phyloP scores from a whole-genome alignment of 2,888 invertebrate species.

The Tortricodes alternella region DNA sequence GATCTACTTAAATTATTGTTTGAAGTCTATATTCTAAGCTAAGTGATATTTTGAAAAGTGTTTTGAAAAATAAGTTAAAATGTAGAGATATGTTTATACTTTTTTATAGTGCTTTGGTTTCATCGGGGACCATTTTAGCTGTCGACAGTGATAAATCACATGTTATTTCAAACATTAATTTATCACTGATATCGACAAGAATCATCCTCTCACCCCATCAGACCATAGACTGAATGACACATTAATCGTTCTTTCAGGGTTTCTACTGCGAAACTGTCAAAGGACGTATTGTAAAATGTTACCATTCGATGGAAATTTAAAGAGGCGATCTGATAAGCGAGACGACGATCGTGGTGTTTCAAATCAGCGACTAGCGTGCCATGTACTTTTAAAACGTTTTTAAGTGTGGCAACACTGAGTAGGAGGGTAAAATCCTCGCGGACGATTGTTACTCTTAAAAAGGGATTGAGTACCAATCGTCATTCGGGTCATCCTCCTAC shows the following conservation, averaged over 20 bases:
- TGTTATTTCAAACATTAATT: constrained; percentile 42
- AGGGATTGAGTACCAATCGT: constrained; percentile 64
- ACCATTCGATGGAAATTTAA: constrained; percentile 27
- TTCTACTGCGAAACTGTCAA: constrained; percentile 35
- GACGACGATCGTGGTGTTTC: constrained; percentile 77
- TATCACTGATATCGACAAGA: constrained; percentile 58
- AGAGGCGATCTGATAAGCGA: constrained; percentile 61
- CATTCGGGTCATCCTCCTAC: constrained; percentile 71
- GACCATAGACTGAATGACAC: constrained; percentile 35
- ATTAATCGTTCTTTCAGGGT: constrained; percentile 40
- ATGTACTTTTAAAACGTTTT: constrained; percentile 65
- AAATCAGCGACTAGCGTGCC: constrained; percentile 80
- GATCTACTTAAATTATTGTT: constrained; percentile 9
- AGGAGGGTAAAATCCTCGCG: constrained; percentile 60
- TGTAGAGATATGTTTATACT: constrained; percentile 36
- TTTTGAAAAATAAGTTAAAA: constrained; percentile 41
- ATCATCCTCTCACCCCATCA: constrained; percentile 72
- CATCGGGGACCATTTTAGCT: constrained; percentile 69
- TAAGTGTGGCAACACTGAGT: constrained; percentile 73
- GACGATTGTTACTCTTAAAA: constrained; percentile 66
- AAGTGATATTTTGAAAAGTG: constrained; percentile 35
- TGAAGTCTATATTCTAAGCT: constrained; percentile 16
- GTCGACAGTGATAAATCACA: constrained; percentile 57
- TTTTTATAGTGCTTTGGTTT: constrained; percentile 72
- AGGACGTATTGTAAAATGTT: constrained; percentile 35